Base-by-base conservation (phyloP, 1,140 invertebrate species). In the Drosophila chauvacae region DNA sequence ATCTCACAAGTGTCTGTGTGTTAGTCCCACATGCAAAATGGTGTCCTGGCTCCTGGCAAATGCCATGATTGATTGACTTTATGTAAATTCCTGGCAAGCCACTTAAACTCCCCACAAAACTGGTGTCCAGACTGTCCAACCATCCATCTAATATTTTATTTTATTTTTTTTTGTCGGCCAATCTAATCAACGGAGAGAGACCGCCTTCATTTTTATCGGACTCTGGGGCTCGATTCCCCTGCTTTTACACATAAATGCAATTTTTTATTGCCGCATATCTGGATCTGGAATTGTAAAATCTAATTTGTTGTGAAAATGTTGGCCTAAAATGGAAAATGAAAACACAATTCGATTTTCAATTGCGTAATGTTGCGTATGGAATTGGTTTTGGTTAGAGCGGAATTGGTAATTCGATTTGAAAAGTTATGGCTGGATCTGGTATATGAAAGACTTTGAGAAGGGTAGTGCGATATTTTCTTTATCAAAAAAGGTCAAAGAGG, bases 1-100 rank as follows among this genome's bases (percentile, higher is more conserved):
- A 88, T 90, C 86, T 78, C 77, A 65, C 84, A 87, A 88, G 83
- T 85, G 81, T 76, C 61, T 73, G 69, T 18, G 55, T 18, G 55
- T 18, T 35, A 47, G 68, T 45, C 57, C 20, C 50, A 82, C 85
- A 88, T 88, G 85, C 85, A 88, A 90, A 88, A 88, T 86, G 80
- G 81, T 61, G 70, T 41, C 30, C 16, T 60, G 76, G 72, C 59
- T 28, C 45, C 47, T 68, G 80, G 61, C 68, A 78, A 84, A 86
- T 73, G 81, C 85, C 85, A 79, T 88, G 85, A 88, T 88, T 88
- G 85, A 88, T 88, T 90, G 85, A 90, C 81, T 88, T 88, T 88
- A 88, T 88, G 85, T 88, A 88, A 88, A 88, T 88, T 88, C 47
- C 48, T 72, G 77, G 77, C 85, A 88, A 77, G 70, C 65, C 85